These are phyloP conservation scores for Macquaria ambigua DNA, from an alignment of 2,113 vertebrate species.

Conservation along the genomic window DNA sequence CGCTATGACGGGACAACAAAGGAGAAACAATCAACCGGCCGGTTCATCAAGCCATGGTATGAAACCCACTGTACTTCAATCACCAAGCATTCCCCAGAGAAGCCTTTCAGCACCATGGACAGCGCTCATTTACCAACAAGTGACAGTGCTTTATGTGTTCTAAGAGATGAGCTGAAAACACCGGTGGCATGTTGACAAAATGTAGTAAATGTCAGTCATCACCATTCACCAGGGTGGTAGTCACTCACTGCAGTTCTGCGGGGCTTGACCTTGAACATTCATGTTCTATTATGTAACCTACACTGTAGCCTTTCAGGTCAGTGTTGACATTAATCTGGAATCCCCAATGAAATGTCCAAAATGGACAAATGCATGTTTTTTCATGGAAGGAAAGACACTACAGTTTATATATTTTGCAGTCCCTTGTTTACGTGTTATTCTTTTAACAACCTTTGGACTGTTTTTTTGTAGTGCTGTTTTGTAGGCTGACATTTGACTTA, in stretches of 20 bases:
- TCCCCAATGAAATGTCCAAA: not conserved
- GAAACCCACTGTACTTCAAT: not conserved
- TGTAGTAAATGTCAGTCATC: conserved; percentile 2
- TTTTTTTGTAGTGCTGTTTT: not conserved
- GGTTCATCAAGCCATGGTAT: not conserved
- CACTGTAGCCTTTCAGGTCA: not conserved
- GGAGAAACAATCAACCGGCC: not conserved
- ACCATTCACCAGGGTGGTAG: conserved; percentile 4
- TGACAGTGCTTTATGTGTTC: not conserved
- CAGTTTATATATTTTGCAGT: not conserved
- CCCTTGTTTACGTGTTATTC: not conserved
- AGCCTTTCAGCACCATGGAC: conserved; percentile 33
- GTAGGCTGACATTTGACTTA: not conserved
- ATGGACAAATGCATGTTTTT: not conserved
- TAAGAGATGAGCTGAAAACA: not conserved
- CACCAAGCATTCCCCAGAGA: not conserved
- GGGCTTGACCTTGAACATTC: conserved; percentile 5
- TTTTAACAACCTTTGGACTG: no score
- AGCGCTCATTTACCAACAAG: not conserved
- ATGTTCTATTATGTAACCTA: not conserved
- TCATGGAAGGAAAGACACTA: not conserved
- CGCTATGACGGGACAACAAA: not conserved
- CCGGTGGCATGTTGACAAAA: not conserved
- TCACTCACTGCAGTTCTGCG: not conserved
- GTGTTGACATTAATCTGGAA: not conserved